A percentile compares a stretch with the other conserved stretches of the same genome.
Conservation (phyloP, 2,888 invertebrate species). For the Norana najaformis region DNA sequence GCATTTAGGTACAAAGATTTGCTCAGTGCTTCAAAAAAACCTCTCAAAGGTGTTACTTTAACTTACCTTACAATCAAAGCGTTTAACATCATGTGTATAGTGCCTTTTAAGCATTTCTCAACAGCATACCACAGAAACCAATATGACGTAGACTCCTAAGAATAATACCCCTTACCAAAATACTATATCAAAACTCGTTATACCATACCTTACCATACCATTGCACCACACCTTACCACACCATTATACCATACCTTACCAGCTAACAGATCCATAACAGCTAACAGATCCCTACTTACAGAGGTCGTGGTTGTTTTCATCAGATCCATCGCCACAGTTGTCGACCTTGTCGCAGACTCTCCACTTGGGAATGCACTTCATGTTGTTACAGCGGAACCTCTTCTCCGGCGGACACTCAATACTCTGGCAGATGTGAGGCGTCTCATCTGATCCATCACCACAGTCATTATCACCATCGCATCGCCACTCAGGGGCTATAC, state of each 20-base stretch:
- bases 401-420: conserved; percentile 49
- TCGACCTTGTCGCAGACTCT: conserved; percentile 78
- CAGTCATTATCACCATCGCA: conserved; percentile 61
- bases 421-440: conserved; percentile 47
- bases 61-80: background rate
- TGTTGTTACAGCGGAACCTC: conserved; percentile 55
- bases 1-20: too few relatives aligned
- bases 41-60: background rate
- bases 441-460: conserved; percentile 60
- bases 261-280: background rate
- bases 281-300: conserved; percentile 44
- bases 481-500: conserved; percentile 54
- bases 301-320: conserved; percentile 52
- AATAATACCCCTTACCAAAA: background rate
- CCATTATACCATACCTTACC: background rate
- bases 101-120: background rate
- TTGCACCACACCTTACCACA: background rate
- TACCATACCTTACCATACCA: background rate
- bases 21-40: background rate
- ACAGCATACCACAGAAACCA: background rate
- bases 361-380: conserved; percentile 56
- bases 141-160: too few relatives aligned
- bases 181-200: background rate
- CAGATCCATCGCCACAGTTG: conserved; percentile 76
- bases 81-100: background rate